phyloP scores from a whole-genome alignment of 1,140 invertebrate genomes.

The Sitobion miscanthi region DNA sequence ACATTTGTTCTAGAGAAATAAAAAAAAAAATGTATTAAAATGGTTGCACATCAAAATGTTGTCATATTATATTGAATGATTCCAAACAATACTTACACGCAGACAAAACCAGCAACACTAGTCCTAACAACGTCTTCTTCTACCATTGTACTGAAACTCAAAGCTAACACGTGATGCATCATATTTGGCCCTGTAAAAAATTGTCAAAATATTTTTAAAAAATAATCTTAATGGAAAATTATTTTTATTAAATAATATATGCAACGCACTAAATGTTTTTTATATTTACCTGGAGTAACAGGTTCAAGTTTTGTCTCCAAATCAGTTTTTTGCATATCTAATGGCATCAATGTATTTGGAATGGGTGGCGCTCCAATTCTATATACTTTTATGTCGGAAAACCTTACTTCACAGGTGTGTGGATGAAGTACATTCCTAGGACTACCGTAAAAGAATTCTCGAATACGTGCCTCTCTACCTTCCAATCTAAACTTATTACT shows the following conservation, averaged over 20 bases:
- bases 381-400: conserved; percentile 85
- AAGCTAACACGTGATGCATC: conserved; percentile 85
- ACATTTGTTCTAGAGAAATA: conserved; percentile 80
- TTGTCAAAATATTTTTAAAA: not conserved
- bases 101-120: conserved; percentile 91
- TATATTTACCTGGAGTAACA: conserved; percentile 70
- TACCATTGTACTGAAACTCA: conserved; percentile 80
- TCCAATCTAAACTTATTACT: conserved; percentile 76
- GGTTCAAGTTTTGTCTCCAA: conserved; percentile 89
- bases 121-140: conserved; percentile 83
- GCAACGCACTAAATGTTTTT: not conserved
- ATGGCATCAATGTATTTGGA: conserved; percentile 92
- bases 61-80: not conserved
- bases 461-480: conserved; percentile 78
- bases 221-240: not conserved
- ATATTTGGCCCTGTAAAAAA: conserved; percentile 69
- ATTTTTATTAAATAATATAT: not conserved
- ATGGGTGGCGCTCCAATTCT: conserved; percentile 94
- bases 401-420: conserved; percentile 89
- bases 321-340: conserved; percentile 93
- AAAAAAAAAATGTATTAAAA: conserved; percentile 39
- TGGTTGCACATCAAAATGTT: not conserved
- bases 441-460: conserved; percentile 95
- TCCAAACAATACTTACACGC: conserved; percentile 77
- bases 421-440: conserved; percentile 83